Conservation (phyloP, 2,888 invertebrate species). For the Acrobeloides nanus region DNA sequence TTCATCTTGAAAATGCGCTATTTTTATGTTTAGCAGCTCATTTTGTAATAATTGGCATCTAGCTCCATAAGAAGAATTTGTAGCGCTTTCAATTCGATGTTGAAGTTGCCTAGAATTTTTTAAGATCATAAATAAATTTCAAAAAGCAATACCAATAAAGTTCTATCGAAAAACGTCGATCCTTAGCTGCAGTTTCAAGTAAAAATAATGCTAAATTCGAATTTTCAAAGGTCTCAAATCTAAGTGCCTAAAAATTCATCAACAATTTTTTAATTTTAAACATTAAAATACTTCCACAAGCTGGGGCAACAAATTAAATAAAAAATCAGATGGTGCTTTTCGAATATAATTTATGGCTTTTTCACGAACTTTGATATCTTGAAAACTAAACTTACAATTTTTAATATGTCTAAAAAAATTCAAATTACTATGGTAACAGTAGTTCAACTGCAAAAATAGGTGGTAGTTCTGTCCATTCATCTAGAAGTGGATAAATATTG, state of each 20-base stretch:
- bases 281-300: constrained; percentile 56
- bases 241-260: no score
- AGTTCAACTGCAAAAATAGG: constrained; percentile 84
- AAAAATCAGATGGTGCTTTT: constrained; percentile 59
- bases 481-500: constrained; percentile 77
- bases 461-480: constrained; percentile 70
- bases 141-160: constrained; percentile 71
- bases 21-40: constrained; percentile 75
- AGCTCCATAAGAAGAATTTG: constrained; percentile 55
- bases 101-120: constrained; percentile 55
- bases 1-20: constrained; percentile 54
- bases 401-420: not conserved
- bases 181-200: constrained; percentile 72
- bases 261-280: no score
- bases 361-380: constrained; percentile 77
- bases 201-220: constrained; percentile 76
- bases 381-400: constrained; percentile 65
- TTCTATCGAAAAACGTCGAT: constrained; percentile 84
- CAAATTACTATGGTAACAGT: constrained; percentile 70
- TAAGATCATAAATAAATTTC: constrained; percentile 11
- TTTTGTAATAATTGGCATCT: constrained; percentile 77
- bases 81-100: constrained; percentile 54
- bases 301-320: constrained; percentile 85
- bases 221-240: constrained; percentile 78
- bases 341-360: constrained; percentile 76